Evolutionary conservation across 2,113 vertebrate species (phyloP).

Genomic region (Oceanodroma tethys): DNA sequence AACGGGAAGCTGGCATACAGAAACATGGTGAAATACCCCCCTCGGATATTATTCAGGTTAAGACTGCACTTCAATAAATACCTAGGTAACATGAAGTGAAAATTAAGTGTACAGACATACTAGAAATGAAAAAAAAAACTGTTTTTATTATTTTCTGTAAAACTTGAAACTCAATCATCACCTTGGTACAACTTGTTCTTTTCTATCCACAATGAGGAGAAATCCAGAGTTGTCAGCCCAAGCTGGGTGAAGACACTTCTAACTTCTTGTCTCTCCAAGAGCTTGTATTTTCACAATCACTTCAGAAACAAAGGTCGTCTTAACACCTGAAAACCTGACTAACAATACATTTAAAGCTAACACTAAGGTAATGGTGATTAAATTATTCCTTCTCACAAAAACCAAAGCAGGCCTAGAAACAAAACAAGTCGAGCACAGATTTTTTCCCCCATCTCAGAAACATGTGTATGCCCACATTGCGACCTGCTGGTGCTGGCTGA

Average conservation of each 20-base stretch:
- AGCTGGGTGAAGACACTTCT: background rate
- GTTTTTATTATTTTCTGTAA: background rate
- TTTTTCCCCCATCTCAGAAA: background rate
- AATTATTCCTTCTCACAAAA: background rate
- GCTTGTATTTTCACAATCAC: background rate
- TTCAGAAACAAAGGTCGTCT: background rate
- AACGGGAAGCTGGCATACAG: background rate
- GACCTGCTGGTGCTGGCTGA: background rate
- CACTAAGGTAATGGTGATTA: background rate
- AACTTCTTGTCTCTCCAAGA: background rate
- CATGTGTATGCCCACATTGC: accelerated
- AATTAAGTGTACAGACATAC: background rate
- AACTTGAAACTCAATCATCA: background rate
- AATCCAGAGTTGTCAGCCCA: background rate
- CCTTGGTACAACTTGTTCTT: background rate
- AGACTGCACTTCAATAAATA: background rate
- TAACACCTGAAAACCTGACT: background rate
- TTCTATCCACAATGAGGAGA: background rate
- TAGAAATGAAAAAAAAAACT: background rate
- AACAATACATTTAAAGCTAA: background rate
- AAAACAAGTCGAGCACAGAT: background rate
- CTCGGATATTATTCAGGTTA: background rate
- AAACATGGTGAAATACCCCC: background rate
- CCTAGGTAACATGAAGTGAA: background rate
- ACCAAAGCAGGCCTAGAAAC: background rate